Conservation (phyloP, 92 coral and sea anemone species). For the Porites rus region DNA sequence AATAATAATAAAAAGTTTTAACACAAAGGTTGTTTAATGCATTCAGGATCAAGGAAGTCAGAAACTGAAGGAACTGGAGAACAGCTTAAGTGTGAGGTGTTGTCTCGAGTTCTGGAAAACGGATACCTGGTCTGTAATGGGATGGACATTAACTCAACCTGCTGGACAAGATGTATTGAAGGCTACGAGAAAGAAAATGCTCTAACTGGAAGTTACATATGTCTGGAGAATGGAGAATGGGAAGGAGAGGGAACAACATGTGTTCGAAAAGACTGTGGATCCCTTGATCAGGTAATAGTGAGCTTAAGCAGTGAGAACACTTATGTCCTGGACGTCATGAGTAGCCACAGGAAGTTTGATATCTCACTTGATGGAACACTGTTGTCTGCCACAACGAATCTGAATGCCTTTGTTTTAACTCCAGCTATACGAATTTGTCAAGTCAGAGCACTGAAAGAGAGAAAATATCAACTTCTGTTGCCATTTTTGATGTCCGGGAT, state of each 20-base stretch:
- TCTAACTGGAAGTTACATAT: constrained; percentile 20
- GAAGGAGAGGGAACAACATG: constrained; percentile 44
- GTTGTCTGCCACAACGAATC: no score
- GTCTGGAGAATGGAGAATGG: constrained; percentile 52
- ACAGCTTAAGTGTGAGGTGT: not conserved
- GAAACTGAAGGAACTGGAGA: not conserved
- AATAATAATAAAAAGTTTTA: not conserved
- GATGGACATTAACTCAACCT: constrained; percentile 11
- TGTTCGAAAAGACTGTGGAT: constrained; percentile 43
- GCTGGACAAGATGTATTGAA: constrained; percentile 50
- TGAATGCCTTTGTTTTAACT: no score
- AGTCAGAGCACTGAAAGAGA: no score
- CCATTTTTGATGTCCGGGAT: no score
- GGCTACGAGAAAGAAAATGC: constrained; percentile 38
- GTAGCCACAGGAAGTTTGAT: no score
- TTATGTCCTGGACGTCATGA: no score
- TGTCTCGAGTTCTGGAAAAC: constrained; percentile 18
- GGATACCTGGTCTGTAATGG: constrained; percentile 50
- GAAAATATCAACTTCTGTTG: no score
- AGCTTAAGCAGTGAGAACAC: not conserved
- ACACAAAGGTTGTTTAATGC: not conserved
- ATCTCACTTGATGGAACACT: no score
- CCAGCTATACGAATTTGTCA: no score
- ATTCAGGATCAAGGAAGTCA: constrained; percentile 15
- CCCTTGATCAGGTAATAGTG: constrained; percentile 15